Conservation (phyloP, 2,113 vertebrate species). For the Origma solitaria region DNA sequence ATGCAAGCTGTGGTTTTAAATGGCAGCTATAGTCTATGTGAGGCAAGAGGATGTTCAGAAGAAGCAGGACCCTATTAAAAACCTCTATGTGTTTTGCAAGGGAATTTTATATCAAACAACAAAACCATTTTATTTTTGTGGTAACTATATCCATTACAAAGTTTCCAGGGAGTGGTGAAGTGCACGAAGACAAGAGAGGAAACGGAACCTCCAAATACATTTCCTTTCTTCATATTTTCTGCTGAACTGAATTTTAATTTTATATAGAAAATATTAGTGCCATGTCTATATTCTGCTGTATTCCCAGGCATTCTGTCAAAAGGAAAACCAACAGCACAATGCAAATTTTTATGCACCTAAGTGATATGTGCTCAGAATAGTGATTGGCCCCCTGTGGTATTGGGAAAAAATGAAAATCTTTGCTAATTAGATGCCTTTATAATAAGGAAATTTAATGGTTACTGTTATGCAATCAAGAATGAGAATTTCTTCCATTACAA, state of each 20-base stretch:
- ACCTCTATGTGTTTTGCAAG: background rate
- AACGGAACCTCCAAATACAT: background rate
- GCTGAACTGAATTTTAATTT: background rate
- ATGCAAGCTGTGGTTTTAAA: background rate
- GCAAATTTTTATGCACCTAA: slow-evolving; percentile 73
- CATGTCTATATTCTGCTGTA: slow-evolving; percentile 52
- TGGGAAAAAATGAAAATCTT: slow-evolving; percentile 69
- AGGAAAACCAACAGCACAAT: slow-evolving; percentile 60
- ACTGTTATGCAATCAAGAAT: slow-evolving; percentile 52
- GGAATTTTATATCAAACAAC: background rate
- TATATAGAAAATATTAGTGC: background rate
- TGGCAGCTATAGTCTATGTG: background rate
- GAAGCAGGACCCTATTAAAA: background rate
- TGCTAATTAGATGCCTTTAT: slow-evolving; percentile 71
- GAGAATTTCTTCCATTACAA: slow-evolving; percentile 51
- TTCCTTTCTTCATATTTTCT: background rate
- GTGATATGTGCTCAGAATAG: slow-evolving; percentile 72
- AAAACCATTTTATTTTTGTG: background rate
- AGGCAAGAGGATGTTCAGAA: background rate
- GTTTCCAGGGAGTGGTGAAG: slow-evolving; percentile 1
- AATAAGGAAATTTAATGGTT: slow-evolving; percentile 69
- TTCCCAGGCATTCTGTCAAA: slow-evolving; percentile 53
- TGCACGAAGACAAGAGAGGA: background rate
- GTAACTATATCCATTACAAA: background rate
- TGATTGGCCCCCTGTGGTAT: slow-evolving; percentile 53